Conservation (phyloP, 2,888 invertebrate genomes). For the Sepiola atlantica region DNA sequence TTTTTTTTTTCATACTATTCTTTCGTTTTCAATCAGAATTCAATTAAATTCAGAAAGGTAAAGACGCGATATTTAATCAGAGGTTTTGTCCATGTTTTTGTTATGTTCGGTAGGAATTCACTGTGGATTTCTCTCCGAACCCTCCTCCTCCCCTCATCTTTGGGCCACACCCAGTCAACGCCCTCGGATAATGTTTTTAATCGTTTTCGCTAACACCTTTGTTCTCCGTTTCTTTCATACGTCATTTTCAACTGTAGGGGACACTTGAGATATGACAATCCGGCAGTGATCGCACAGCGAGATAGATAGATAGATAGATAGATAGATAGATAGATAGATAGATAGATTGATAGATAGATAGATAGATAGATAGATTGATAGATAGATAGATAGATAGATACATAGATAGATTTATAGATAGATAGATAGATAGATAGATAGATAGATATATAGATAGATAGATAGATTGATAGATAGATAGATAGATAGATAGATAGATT, state of each 20-base stretch:
- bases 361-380: no score
- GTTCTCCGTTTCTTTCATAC: neutral
- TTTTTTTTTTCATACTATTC: no score
- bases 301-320: neutral
- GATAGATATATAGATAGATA: no score
- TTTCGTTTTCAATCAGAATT: neutral
- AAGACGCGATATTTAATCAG: neutral
- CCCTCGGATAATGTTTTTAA: neutral
- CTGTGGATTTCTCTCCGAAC: neutral
- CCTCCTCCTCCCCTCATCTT: neutral
- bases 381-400: no score
- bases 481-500: no score
- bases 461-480: no score
- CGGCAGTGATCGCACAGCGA: neutral
- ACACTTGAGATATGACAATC: neutral
- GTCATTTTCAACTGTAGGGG: conserved; percentile 8
- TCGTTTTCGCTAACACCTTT: conserved; percentile 19
- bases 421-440: no score
- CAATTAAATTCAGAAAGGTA: neutral
- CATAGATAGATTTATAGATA: no score
- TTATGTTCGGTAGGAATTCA: no score
- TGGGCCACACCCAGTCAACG: neutral
- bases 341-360: no score
- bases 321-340: neutral
- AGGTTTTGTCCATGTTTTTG: neutral